phyloP scores from a whole-genome alignment of 2,888 invertebrate genomes.

The Melinaea marsaeus region DNA sequence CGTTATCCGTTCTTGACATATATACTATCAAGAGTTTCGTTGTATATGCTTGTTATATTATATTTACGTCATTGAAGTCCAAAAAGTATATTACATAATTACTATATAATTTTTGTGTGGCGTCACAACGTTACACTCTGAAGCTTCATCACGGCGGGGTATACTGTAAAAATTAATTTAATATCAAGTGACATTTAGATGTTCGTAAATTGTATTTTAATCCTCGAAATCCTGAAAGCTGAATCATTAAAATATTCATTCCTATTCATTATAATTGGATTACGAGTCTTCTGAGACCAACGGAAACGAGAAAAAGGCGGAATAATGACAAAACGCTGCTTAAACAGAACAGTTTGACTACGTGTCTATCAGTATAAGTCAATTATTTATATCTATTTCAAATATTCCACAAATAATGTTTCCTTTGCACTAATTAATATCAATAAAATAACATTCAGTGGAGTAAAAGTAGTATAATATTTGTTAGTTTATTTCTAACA shows the following conservation, averaged over 20 bases:
- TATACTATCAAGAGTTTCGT: no score
- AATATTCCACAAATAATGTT: neutral
- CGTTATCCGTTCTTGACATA: no score
- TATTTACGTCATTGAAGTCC: no score
- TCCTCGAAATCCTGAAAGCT: conserved; percentile 10
- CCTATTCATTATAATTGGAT: conserved; percentile 27
- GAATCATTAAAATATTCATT: conserved; percentile 26
- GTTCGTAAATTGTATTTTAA: conserved; percentile 10
- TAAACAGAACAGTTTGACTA: conserved; percentile 2
- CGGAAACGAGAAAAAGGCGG: conserved; percentile 11
- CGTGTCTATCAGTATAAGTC: conserved; percentile 1
- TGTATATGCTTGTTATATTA: no score
- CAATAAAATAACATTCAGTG: no score
- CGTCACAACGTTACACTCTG: neutral
- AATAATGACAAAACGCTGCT: conserved; percentile 7
- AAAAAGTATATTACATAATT: no score
- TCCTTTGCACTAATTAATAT: no score
- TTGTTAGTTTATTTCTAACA: no score
- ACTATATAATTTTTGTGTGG: no score
- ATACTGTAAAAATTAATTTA: neutral
- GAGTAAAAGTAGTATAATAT: no score
- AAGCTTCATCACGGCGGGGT: neutral
- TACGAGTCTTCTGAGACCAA: conserved; percentile 33
- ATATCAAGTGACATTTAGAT: conserved; percentile 4
- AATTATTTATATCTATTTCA: neutral